phyloP scores from a whole-genome alignment of 2,888 invertebrate genomes.

The Melanargia galathea region DNA sequence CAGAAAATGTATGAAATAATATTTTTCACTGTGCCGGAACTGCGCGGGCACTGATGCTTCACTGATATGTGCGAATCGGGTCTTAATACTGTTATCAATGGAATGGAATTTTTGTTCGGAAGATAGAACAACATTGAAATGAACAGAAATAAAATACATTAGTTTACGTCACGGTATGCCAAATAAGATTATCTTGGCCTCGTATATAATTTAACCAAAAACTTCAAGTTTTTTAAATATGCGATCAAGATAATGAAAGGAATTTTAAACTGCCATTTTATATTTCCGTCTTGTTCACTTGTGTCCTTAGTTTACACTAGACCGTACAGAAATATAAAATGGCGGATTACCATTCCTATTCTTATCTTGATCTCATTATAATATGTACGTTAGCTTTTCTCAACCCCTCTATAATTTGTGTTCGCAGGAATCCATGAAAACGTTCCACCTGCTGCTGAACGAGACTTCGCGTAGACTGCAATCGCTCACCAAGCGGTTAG shows the following conservation, averaged over 20 bases:
- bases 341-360: too few relatives aligned
- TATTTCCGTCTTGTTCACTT: too few relatives aligned
- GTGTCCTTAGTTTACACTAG: too few relatives aligned
- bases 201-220: not conserved
- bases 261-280: too few relatives aligned
- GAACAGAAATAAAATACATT: not conserved
- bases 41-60: too few relatives aligned
- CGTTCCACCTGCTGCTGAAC: constrained; percentile 92
- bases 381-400: not conserved
- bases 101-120: not conserved
- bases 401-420: not conserved
- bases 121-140: not conserved
- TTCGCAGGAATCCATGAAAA: constrained; percentile 93
- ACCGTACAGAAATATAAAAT: too few relatives aligned
- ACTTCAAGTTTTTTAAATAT: not conserved
- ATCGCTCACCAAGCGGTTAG: constrained; percentile 89
- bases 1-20: too few relatives aligned
- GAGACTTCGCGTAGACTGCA: constrained; percentile 93
- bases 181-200: not conserved
- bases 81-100: not conserved
- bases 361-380: too few relatives aligned
- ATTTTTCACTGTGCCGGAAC: too few relatives aligned
- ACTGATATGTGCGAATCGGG: too few relatives aligned
- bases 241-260: not conserved
- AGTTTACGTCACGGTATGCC: not conserved